These are phyloP conservation scores for Drosophila willistoni DNA, from an alignment of 1,140 invertebrate species.

Conservation along the genomic window DNA sequence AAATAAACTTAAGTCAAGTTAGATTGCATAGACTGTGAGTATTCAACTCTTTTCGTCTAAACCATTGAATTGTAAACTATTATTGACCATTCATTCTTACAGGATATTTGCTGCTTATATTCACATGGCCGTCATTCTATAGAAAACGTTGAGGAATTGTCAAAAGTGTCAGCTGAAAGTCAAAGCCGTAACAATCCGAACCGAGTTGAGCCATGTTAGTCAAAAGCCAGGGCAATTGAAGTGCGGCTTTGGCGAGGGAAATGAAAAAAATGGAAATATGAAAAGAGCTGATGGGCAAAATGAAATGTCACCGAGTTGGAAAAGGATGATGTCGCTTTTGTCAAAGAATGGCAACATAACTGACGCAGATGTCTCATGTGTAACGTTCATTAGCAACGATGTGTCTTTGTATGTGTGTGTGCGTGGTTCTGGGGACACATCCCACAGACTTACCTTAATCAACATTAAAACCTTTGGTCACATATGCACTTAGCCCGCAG, in stretches of 20 bases:
- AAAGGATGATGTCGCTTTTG: slow-evolving; percentile 6
- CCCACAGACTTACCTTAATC: slow-evolving; percentile 1
- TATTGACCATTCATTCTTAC: not conserved
- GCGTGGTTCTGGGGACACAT: not conserved
- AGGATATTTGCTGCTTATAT: not conserved
- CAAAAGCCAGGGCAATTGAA: slow-evolving; percentile 1
- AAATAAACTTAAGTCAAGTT: too few species aligned
- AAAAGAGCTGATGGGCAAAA: slow-evolving; percentile 15
- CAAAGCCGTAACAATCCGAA: not conserved
- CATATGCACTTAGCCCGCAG: slow-evolving; percentile 6
- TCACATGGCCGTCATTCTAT: too few species aligned
- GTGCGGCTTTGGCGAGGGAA: not conserved
- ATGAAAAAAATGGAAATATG: not conserved
- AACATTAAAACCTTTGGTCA: slow-evolving; percentile 7
- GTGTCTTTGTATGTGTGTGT: not conserved
- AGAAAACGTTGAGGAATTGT: not conserved
- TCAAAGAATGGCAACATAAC: not conserved
- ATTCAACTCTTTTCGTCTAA: too few species aligned
- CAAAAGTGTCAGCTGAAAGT: slow-evolving; percentile 2
- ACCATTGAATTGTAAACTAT: too few species aligned
- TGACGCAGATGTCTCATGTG: slow-evolving; percentile 14
- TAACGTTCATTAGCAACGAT: slow-evolving; percentile 10
- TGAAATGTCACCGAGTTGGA: slow-evolving; percentile 20
- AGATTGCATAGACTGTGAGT: too few species aligned
- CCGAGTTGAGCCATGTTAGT: not conserved